Conservation (phyloP, 2,888 invertebrate species). For the Euclidia mi region DNA sequence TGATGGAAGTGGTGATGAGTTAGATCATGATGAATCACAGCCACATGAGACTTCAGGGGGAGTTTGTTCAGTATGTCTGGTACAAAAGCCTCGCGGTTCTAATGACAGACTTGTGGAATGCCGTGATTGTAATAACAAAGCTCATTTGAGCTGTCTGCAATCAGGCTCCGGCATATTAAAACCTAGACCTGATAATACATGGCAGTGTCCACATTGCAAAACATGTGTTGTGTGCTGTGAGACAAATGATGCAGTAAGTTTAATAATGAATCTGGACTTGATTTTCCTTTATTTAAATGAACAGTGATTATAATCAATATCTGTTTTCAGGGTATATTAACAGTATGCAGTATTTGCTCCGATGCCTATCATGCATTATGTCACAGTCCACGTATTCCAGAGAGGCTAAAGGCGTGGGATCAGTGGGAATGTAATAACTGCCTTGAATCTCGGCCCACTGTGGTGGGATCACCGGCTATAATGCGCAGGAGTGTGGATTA, state of each 20-base stretch:
- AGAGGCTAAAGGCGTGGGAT: slow-evolving; percentile 88
- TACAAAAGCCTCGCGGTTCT: slow-evolving; percentile 89
- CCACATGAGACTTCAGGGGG: slow-evolving; percentile 87
- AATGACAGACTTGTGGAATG: slow-evolving; percentile 92
- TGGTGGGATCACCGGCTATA: slow-evolving; percentile 76
- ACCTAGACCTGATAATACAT: slow-evolving; percentile 92
- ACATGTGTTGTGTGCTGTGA: slow-evolving; percentile 95
- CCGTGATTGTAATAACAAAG: slow-evolving; percentile 93
- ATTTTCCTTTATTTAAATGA: slow-evolving; percentile 7
- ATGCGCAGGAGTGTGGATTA: slow-evolving; percentile 74
- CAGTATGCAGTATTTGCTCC: slow-evolving; percentile 95
- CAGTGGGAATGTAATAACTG: slow-evolving; percentile 94
- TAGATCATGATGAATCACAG: slow-evolving; percentile 79
- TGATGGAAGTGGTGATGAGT: slow-evolving; percentile 84
- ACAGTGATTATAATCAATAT: slow-evolving; percentile 9
- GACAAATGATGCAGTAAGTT: slow-evolving; percentile 93
- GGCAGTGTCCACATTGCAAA: slow-evolving; percentile 98
- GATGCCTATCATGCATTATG: slow-evolving; percentile 96
- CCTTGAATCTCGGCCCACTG: slow-evolving; percentile 79
- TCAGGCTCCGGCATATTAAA: slow-evolving; percentile 92
- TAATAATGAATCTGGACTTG: background rate
- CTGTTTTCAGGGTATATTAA: slow-evolving; percentile 91
- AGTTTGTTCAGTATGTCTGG: slow-evolving; percentile 91
- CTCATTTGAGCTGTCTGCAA: slow-evolving; percentile 92
- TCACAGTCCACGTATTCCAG: slow-evolving; percentile 92